A percentile compares a stretch with the other conserved stretches of the same genome.
phyloP scores from a whole-genome alignment of 2,113 vertebrate genomes.

The Glaucidium brasilianum region DNA sequence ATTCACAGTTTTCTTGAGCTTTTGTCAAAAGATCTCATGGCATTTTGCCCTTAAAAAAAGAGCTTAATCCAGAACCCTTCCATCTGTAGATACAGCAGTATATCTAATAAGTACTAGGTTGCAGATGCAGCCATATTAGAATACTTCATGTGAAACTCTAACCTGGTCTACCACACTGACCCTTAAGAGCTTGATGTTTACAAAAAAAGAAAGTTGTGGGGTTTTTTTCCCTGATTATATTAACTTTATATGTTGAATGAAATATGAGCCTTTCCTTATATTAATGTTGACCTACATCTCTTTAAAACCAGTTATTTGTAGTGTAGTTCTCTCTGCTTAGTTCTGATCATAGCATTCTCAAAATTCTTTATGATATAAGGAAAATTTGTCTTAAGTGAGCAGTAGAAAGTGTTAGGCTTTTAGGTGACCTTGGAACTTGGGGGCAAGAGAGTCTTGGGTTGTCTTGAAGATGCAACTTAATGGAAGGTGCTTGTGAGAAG shows the following conservation, averaged over 20 bases:
- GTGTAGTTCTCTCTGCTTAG: not conserved
- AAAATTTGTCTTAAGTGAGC: not conserved
- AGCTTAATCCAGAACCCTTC: not conserved
- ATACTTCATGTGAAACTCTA: not conserved
- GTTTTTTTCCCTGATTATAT: not conserved
- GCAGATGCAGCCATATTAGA: not conserved
- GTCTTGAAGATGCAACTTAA: not conserved
- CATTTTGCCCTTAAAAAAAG: not conserved
- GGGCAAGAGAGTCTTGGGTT: not conserved
- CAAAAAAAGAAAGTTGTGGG: fast-evolving
- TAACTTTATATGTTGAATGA: not conserved
- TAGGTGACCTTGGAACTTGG: not conserved
- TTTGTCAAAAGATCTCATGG: not conserved
- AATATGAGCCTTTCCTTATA: not conserved
- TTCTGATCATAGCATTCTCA: not conserved
- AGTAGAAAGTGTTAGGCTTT: not conserved
- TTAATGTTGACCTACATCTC: not conserved
- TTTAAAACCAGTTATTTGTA: not conserved
- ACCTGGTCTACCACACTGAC: not conserved
- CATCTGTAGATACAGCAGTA: not conserved
- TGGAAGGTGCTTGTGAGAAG: not conserved
- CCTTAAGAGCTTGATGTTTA: not conserved
- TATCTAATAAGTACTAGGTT: not conserved
- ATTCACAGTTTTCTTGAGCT: not conserved
- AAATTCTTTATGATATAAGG: not conserved